Percentiles rank a stretch among this genome's conserved stretches.
Conservation (phyloP, 2,113 vertebrate species). For the Hemiscyllium ocellatum region DNA sequence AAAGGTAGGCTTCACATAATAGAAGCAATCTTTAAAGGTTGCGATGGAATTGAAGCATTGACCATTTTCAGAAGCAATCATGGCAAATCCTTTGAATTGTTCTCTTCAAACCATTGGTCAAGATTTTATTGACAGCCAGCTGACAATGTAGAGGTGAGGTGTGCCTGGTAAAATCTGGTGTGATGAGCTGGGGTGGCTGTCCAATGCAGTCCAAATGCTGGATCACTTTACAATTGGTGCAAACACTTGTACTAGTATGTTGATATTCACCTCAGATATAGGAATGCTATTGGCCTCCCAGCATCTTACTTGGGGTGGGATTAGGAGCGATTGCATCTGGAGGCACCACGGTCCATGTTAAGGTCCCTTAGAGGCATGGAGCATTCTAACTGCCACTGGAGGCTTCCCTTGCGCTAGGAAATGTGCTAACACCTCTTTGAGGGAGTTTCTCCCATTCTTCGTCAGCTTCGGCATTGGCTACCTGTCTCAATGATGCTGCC, state of each 20-base stretch:
- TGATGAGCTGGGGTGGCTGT: too few species aligned
- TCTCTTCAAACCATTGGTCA: not conserved
- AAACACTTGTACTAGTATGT: too few species aligned
- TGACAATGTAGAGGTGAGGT: too few species aligned
- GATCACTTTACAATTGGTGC: too few species aligned
- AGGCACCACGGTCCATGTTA: not conserved
- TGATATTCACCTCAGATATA: too few species aligned
- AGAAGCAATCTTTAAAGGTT: not conserved
- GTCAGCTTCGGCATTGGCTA: not conserved
- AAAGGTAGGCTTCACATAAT: not conserved
- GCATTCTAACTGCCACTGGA: not conserved
- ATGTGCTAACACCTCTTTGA: not conserved
- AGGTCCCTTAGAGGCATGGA: not conserved
- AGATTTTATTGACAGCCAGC: too few species aligned
- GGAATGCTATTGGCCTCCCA: not conserved
- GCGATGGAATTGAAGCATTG: not conserved
- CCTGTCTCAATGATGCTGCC: not conserved
- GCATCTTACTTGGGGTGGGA: not conserved
- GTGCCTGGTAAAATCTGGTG: too few species aligned
- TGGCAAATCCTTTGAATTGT: not conserved
- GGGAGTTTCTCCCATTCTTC: not conserved
- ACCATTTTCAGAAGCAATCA: not conserved
- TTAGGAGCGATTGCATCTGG: not conserved
- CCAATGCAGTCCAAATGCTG: too few species aligned
- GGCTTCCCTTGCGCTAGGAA: too few species aligned